Base-by-base conservation (phyloP, 92 coral and sea anemone species). In the Paramuricea clavata region DNA sequence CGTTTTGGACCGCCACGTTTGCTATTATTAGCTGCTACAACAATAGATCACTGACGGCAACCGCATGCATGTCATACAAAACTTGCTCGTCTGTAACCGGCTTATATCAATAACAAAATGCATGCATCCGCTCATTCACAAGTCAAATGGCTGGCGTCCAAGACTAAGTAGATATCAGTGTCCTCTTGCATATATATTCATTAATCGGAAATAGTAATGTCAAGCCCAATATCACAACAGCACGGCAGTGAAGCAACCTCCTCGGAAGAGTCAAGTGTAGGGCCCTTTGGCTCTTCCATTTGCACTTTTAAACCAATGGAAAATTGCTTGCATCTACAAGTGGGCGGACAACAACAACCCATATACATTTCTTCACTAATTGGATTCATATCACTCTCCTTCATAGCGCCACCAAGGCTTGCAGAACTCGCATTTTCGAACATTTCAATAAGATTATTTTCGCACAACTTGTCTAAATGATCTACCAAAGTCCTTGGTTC, bases 271-370 rank as follows among this genome's bases (percentile, higher is more conserved):
- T 39, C 47, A 39, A 17, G 19, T 1, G 6, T 19, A 64, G 84
- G 49, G 21, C 65, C 67, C 34, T 22, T 35, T 21, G 56, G 25
- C 13, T 57, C 68, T 30, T 44, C 36, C 28, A 2, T 13, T 8
- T 44, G 0, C 72, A 79, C 73, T 36, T 60, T 59, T 47, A 79
- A 21, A 6, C 71, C 84, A 35, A 79, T 36, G 1, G 84, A 52
- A 17, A 79, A 59, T 31, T 59, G 35, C 30, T 79, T 79, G 36
- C 84, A 79, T 6, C 16, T 0, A 41, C 84, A 79, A 2, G 22
- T 39, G 8, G 84, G 34, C 54, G 72, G 54, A 23, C 84, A 79
- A 25, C 35, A 33, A 15, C 84, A 79, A 13, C 84, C 52, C 28
- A 79, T 30, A 23, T 57, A 34, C n/a, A 33, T 30, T 19, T 65